Base-by-base conservation (phyloP, 1,140 invertebrate species). In the Drosophila rufa region DNA sequence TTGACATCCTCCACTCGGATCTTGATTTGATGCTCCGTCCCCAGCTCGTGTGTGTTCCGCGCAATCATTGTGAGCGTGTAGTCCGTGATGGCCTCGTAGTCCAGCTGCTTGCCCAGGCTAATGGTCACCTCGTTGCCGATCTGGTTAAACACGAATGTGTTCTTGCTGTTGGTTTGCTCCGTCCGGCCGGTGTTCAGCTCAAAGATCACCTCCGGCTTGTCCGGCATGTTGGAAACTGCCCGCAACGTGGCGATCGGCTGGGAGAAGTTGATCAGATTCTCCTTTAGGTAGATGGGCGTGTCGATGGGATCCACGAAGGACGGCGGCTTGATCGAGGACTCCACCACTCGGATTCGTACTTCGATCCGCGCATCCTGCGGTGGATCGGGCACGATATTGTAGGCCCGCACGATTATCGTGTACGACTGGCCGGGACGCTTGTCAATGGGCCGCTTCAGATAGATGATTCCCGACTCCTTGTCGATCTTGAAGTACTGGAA, bases 281-380 rank as follows among this genome's bases (percentile, higher is more conserved):
- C 97, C 67, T 94, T 94, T 30, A 98, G 93, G 69, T 93, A 93
- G 65, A 97, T 96, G 59, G 94, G 94, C 6, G 94, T 93, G 50
- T 93, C 78, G 14, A 94, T 94, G 60, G 94, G 93, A 66, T 94
- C 93, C 50, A 95, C 94, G 80, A 97, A 97, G 43, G 93, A 94
- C 50, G 98, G 98, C 45, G 97, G 95, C 93, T 98, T 97, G 92
- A 97, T 98, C 86, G 97, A 95, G 2, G 97, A 97, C 85, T 97
- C 97, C 1, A 98, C 96, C 19, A 98, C 97, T 69, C 95, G 94
- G 74, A 98, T 97, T 71, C 96, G 95, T 68, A 98, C 94, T 86
- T 96, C 95, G 59, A 97, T 97, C 47, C 94, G 94, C 75, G 95
- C 95, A 68, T 94, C 93, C 85, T 95, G 94, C 4, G 94, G 94